Conservation (phyloP, 2,113 vertebrate genomes). For the Setophaga kirtlandii region DNA sequence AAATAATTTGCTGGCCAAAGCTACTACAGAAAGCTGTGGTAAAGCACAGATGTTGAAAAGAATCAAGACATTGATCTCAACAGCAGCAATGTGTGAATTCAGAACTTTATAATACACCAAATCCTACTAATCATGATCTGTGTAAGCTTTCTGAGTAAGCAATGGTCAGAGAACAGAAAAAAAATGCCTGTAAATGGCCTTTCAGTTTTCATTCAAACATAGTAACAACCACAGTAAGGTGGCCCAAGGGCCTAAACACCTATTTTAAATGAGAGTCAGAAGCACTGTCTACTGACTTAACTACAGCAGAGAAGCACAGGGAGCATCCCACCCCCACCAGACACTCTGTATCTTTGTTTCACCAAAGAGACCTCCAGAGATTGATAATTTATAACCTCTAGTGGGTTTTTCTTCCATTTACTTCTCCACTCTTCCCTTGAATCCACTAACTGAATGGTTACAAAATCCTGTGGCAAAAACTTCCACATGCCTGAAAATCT, state of each 20-base stretch:
- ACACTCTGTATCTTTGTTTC: not conserved
- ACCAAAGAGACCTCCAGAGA: not conserved
- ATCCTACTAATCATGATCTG: not conserved
- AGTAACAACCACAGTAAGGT: not conserved
- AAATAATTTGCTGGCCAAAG: not conserved
- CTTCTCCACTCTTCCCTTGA: not conserved
- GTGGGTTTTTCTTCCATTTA: not conserved
- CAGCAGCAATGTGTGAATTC: not conserved
- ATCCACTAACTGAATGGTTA: not conserved
- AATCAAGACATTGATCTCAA: not conserved
- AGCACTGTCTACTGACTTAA: not conserved
- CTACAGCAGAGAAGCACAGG: not conserved
- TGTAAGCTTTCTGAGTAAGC: not conserved
- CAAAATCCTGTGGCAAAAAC: not conserved
- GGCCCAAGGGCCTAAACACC: not conserved
- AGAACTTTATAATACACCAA: not conserved
- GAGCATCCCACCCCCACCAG: not conserved
- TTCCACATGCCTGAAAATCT: not conserved
- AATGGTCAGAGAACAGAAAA: not conserved
- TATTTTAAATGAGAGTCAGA: not conserved
- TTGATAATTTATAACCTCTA: not conserved
- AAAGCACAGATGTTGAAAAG: not conserved
- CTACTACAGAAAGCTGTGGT: not conserved
- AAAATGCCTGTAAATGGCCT: not conserved
- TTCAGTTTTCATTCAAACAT: not conserved